Conservation (phyloP, 2,888 invertebrate genomes). For the Lamproptera curius region DNA sequence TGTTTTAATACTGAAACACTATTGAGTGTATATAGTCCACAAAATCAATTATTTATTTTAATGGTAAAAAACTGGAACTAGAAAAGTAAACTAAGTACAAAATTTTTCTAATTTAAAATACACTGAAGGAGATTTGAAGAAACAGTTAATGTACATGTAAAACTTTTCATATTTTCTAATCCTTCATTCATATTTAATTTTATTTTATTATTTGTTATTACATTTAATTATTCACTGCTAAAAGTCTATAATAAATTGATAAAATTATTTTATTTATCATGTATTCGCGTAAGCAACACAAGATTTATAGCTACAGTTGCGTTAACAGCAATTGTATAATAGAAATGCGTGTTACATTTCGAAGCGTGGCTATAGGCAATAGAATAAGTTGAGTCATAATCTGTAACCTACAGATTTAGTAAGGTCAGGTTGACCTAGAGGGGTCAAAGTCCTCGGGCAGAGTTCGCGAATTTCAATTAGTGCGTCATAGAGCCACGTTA, state of each 20-base stretch:
- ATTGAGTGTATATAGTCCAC: no score
- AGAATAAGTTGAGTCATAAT: not conserved
- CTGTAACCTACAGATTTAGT: not conserved
- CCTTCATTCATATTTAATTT: not conserved
- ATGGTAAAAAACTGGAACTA: no score
- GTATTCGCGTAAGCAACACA: no score
- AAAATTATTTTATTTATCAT: no score
- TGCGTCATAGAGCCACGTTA: not conserved
- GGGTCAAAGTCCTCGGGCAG: constrained; percentile 4
- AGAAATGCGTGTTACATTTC: not conserved
- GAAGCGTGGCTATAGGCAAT: not conserved
- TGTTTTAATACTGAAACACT: no score
- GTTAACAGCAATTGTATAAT: not conserved
- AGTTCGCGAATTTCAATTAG: constrained; percentile 5
- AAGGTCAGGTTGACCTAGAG: not conserved
- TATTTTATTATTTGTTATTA: not conserved
- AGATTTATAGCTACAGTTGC: no score
- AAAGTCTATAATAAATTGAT: not conserved
- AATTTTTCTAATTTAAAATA: no score
- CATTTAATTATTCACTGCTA: not conserved
- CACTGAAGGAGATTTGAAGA: no score
- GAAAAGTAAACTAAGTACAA: no score
- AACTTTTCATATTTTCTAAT: not conserved
- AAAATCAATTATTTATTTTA: no score
- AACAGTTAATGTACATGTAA: not conserved